Evolutionary conservation across 1,140 invertebrate species (phyloP).

Genomic region (Drosophila tsacasi): DNA sequence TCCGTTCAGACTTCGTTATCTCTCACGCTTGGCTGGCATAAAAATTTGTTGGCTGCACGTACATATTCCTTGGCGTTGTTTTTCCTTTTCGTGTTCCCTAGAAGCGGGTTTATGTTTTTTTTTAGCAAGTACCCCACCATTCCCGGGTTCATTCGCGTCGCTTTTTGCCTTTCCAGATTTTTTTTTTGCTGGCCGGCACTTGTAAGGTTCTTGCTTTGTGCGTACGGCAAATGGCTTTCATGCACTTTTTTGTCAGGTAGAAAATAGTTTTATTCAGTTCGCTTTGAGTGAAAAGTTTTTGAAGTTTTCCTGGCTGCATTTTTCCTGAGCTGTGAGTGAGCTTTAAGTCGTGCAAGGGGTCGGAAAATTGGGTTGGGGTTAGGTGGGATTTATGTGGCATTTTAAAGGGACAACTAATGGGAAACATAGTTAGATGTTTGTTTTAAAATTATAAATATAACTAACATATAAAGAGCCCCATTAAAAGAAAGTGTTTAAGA

Average conservation of each 20-base stretch:
- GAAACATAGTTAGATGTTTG: no score
- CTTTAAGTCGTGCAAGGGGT: not conserved
- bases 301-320: constrained; percentile 5
- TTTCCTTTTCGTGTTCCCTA: constrained; percentile 1
- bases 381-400: not conserved
- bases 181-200: constrained; percentile 48
- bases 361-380: not conserved
- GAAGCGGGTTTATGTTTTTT: constrained; percentile 21
- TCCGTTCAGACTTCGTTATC: constrained; percentile 53
- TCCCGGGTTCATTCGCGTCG: constrained; percentile 44
- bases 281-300: constrained; percentile 15
- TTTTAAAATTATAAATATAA: not conserved
- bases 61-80: constrained; percentile 7
- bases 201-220: constrained; percentile 39
- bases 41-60: constrained; percentile 61
- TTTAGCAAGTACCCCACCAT: constrained; percentile 21
- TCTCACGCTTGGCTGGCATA: constrained; percentile 63
- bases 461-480: not conserved
- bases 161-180: constrained; percentile 29
- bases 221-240: constrained; percentile 21
- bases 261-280: constrained; percentile 42
- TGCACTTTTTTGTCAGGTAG: constrained; percentile 44
- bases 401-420: not conserved
- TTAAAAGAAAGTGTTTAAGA: not conserved
- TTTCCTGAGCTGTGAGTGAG: not conserved